Evolutionary conservation across 2,113 vertebrate genomes (phyloP).

Genomic region (Rhinopomastus cyanomelas): DNA sequence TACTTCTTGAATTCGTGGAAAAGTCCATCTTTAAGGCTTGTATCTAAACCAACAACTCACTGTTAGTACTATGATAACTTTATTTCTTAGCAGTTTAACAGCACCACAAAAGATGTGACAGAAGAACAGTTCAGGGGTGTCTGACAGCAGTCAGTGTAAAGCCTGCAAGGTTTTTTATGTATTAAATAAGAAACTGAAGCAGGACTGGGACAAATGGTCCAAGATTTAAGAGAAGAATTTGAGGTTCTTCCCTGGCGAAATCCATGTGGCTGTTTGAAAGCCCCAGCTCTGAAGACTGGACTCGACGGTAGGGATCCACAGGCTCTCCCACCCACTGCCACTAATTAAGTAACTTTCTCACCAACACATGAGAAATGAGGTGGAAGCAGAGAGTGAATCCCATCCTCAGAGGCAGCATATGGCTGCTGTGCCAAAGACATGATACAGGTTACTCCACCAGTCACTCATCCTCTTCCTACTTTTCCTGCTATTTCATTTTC

Average conservation of each 20-base stretch:
- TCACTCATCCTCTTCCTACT: not conserved
- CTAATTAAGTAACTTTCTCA: not conserved
- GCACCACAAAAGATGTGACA: not conserved
- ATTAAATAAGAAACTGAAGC: not conserved
- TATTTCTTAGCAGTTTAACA: not conserved
- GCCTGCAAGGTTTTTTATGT: not conserved
- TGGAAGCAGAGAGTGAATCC: not conserved
- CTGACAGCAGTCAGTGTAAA: not conserved
- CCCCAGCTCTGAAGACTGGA: not conserved
- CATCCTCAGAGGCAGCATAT: accelerated
- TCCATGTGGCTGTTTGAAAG: not conserved
- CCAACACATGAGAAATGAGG: not conserved
- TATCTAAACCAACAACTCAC: slow-evolving; percentile 79
- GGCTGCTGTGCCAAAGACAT: not conserved
- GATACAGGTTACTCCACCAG: accelerated
- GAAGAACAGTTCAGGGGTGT: not conserved
- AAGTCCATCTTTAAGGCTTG: slow-evolving; percentile 98
- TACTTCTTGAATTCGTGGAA: slow-evolving; percentile 99
- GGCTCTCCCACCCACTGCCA: not conserved
- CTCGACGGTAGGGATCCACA: not conserved
- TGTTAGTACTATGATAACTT: not conserved
- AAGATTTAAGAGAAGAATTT: not conserved
- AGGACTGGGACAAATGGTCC: not conserved
- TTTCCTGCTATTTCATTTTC: not conserved
- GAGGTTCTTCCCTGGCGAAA: not conserved